phyloP scores from a whole-genome alignment of 2,888 invertebrate species.

The Metalampra italica region DNA sequence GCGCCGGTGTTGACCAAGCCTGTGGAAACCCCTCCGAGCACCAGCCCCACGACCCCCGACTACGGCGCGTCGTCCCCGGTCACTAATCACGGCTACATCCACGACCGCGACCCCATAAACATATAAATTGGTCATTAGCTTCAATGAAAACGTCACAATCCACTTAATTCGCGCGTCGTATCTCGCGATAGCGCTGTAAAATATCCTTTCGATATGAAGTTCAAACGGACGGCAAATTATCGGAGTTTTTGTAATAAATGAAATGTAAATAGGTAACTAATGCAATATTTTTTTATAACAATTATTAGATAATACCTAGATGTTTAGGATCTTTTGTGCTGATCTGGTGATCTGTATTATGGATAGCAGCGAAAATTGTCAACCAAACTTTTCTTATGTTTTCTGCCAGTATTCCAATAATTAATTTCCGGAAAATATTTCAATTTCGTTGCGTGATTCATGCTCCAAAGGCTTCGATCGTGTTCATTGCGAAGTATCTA shows the following conservation, averaged over 20 bases:
- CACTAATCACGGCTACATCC: slow-evolving; percentile 49
- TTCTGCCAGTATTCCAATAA: too few species aligned
- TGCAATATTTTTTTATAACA: slow-evolving; percentile 47
- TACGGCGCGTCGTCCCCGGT: slow-evolving; percentile 69
- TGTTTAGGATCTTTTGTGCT: slow-evolving; percentile 34
- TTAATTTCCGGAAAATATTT: not conserved
- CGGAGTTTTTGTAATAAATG: slow-evolving; percentile 15
- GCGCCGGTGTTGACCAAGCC: slow-evolving; percentile 78
- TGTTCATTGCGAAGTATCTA: not conserved
- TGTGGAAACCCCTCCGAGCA: slow-evolving; percentile 55
- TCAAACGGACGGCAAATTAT: slow-evolving; percentile 23
- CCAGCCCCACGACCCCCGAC: slow-evolving; percentile 66
- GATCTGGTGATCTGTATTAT: slow-evolving; percentile 20
- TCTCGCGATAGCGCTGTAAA: slow-evolving; percentile 13
- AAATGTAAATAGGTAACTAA: slow-evolving; percentile 42
- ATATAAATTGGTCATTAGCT: slow-evolving; percentile 38
- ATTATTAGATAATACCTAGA: slow-evolving; percentile 20
- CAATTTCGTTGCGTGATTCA: not conserved
- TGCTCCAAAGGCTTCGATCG: not conserved
- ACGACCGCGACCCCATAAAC: slow-evolving; percentile 62
- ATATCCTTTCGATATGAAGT: slow-evolving; percentile 22
- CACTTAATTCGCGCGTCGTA: slow-evolving; percentile 5
- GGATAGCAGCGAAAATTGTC: not conserved
- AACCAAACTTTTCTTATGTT: too few species aligned
- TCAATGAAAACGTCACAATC: not conserved